phyloP scores from a whole-genome alignment of 2,797 vertebrate species.

The Centropyge bicolor region DNA sequence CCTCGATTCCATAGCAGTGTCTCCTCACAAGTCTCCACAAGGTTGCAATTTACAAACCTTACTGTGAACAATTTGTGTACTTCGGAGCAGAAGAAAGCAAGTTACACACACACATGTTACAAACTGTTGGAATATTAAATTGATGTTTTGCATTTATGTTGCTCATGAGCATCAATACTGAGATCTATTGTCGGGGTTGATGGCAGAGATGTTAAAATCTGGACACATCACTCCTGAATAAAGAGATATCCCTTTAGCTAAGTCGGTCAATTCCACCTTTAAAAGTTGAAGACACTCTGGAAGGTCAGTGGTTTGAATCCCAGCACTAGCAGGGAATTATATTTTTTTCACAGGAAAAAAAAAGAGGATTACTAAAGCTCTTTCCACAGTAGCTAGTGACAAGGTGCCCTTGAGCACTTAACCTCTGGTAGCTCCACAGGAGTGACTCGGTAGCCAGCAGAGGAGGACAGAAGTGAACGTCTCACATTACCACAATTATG shows the following conservation, averaged over 20 bases:
- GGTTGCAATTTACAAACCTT: neutral
- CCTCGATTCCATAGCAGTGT: neutral
- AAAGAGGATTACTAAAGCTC: slow-evolving; percentile 29
- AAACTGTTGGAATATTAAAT: neutral
- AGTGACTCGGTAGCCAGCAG: slow-evolving; percentile 31
- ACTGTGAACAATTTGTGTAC: slow-evolving; percentile 4
- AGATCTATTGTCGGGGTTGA: neutral
- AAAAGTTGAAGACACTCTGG: slow-evolving; percentile 11
- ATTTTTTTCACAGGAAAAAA: slow-evolving; percentile 3
- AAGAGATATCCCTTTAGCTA: slow-evolving; percentile 15
- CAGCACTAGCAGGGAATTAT: slow-evolving; percentile 5
- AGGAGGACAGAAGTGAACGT: slow-evolving; percentile 24
- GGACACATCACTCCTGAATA: slow-evolving; percentile 20
- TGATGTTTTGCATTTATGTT: neutral
- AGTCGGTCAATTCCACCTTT: neutral
- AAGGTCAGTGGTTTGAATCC: slow-evolving; percentile 34
- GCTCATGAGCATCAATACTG: neutral
- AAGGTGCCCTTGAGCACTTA: slow-evolving; percentile 53
- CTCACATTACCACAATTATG: slow-evolving; percentile 18
- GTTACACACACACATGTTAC: neutral
- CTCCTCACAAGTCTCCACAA: neutral
- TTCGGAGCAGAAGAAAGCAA: too few species aligned
- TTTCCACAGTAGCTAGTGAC: slow-evolving; percentile 25
- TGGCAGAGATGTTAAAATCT: too few species aligned
- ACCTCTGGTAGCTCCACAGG: slow-evolving; percentile 41